phyloP scores from a whole-genome alignment of 37 sponge, comb jelly and placozoan species.

The Amphimedon queenslandica region DNA sequence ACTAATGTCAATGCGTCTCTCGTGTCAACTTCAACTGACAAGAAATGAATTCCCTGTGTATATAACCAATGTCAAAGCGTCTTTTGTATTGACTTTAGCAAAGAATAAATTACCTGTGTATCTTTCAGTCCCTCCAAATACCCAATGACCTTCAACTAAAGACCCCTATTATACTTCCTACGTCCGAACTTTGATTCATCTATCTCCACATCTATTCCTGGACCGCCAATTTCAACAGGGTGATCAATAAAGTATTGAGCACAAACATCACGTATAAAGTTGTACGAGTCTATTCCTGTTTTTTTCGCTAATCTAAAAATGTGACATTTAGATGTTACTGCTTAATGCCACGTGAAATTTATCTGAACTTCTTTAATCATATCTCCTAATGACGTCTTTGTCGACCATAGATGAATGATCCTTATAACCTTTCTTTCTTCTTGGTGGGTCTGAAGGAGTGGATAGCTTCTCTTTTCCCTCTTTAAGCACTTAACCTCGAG shows the following conservation, averaged over 20 bases:
- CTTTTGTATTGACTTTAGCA: background rate
- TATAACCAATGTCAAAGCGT: background rate
- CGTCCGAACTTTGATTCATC: constrained; percentile 38
- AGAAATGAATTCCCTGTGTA: constrained; percentile 4
- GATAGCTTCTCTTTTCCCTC: too few species aligned
- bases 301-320: background rate
- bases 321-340: background rate
- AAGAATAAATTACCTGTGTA: background rate
- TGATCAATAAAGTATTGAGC: constrained; percentile 32
- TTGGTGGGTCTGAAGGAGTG: too few species aligned
- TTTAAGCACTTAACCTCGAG: too few species aligned
- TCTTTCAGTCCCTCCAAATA: constrained; percentile 13
- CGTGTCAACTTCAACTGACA: background rate
- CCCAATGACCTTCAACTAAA: constrained; percentile 10
- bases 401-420: background rate
- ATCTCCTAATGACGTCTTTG: background rate
- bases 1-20: constrained; percentile 4
- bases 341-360: background rate
- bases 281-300: constrained; percentile 31
- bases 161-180: constrained; percentile 13
- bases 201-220: constrained; percentile 30
- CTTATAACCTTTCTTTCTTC: background rate
- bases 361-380: constrained; percentile 7
- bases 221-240: constrained; percentile 23
- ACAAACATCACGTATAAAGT: constrained; percentile 31